phyloP scores from a whole-genome alignment of 2,113 vertebrate species.

The Podarcis muralis region DNA sequence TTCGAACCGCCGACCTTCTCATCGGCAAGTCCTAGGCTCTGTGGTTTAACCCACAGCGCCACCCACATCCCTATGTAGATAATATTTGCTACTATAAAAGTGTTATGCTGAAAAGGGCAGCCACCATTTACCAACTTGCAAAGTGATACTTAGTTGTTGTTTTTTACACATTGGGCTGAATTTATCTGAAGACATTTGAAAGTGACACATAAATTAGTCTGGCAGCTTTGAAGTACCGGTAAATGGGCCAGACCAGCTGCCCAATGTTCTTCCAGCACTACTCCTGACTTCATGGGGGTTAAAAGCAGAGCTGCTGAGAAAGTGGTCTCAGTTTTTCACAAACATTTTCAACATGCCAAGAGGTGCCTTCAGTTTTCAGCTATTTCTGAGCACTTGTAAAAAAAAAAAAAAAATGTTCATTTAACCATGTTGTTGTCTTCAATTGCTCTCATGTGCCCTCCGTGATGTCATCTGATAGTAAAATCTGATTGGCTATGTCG shows the following conservation, averaged over 20 bases:
- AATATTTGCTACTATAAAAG: not conserved
- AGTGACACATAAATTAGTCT: not conserved
- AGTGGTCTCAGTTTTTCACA: not conserved
- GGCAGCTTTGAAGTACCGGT: not conserved
- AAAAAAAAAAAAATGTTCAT: not conserved
- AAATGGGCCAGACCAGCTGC: not conserved
- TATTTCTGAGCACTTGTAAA: not conserved
- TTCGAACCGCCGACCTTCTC: too few species aligned
- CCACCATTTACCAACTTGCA: not conserved
- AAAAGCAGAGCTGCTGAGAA: not conserved
- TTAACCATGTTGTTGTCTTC: not conserved
- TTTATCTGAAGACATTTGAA: not conserved
- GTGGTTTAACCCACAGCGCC: too few species aligned
- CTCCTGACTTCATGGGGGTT: not conserved
- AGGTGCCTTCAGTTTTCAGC: not conserved
- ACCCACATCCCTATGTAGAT: not conserved
- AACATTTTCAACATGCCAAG: not conserved
- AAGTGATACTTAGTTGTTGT: not conserved
- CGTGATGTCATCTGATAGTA: not conserved
- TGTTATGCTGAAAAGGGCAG: not conserved
- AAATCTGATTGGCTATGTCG: not conserved
- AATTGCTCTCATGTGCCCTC: not conserved
- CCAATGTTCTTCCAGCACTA: not conserved
- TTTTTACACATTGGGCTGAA: not conserved
- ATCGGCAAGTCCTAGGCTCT: too few species aligned